Evolutionary conservation across 2,797 vertebrate genomes (phyloP).

Genomic region (Gymnothorax reevesii): DNA sequence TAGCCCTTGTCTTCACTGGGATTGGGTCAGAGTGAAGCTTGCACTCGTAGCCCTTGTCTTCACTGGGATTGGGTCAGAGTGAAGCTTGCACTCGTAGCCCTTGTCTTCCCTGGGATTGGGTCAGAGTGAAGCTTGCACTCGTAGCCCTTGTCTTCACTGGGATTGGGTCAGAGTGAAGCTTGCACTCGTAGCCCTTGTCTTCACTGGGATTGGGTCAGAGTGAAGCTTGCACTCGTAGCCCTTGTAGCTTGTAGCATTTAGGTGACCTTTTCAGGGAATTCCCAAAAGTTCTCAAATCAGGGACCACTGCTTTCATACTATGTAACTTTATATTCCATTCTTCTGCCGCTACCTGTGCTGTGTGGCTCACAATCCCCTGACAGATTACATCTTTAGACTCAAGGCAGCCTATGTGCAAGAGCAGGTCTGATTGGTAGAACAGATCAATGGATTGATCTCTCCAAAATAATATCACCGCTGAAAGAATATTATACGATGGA

Average conservation of each 20-base stretch:
- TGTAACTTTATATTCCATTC: background rate
- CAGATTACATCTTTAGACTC: conserved; percentile 11
- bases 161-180: conserved; percentile 39
- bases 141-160: conserved; percentile 26
- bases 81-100: conserved; percentile 28
- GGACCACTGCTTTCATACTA: conserved; percentile 13
- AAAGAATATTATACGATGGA: background rate
- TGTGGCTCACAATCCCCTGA: conserved; percentile 25
- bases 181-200: conserved; percentile 31
- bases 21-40: conserved; percentile 39
- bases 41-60: conserved; percentile 26
- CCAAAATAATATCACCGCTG: background rate
- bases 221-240: conserved; percentile 28
- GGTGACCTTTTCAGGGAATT: conserved; percentile 48
- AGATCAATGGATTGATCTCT: background rate
- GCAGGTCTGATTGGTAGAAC: background rate
- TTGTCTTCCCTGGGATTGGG: conserved; percentile 39
- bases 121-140: conserved; percentile 27
- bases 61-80: conserved; percentile 40
- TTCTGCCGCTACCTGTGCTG: conserved; percentile 15
- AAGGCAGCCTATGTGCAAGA: background rate
- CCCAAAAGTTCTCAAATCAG: conserved; percentile 27
- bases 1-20: conserved; percentile 27
- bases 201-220: conserved; percentile 40
- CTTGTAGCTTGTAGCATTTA: conserved; percentile 27